Evolutionary conservation across 1,140 invertebrate species (phyloP).

Genomic region (Drosophila tropicalis): DNA sequence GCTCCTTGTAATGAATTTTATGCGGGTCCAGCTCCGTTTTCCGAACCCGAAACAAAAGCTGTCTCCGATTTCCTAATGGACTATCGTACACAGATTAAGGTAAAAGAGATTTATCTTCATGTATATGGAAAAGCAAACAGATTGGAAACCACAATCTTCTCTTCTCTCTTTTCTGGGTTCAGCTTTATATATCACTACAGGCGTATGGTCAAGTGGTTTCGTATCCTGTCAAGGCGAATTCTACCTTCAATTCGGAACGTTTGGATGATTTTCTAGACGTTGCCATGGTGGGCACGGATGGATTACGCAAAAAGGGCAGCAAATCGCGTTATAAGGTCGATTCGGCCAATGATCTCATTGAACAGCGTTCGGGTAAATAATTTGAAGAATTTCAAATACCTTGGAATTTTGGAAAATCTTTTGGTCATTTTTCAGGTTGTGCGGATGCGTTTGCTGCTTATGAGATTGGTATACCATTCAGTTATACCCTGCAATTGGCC

Average conservation of each 20-base stretch:
- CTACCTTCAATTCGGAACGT: slow-evolving; percentile 68
- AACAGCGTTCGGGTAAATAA: slow-evolving; percentile 70
- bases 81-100: slow-evolving; percentile 86
- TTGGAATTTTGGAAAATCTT: not conserved
- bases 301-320: slow-evolving; percentile 72
- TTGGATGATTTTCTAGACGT: slow-evolving; percentile 79
- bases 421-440: slow-evolving; percentile 84
- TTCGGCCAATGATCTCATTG: slow-evolving; percentile 75
- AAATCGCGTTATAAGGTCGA: slow-evolving; percentile 79
- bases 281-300: slow-evolving; percentile 80
- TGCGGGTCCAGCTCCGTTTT: slow-evolving; percentile 90
- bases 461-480: slow-evolving; percentile 87
- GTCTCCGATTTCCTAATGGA: slow-evolving; percentile 87
- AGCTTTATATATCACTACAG: slow-evolving; percentile 90
- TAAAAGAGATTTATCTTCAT: slow-evolving; percentile 67
- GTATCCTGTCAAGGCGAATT: slow-evolving; percentile 84
- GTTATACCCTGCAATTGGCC: slow-evolving; percentile 91
- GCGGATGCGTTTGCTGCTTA: slow-evolving; percentile 90
- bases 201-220: slow-evolving; percentile 91
- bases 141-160: not conserved
- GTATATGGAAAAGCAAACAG: not conserved
- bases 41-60: slow-evolving; percentile 92
- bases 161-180: slow-evolving; percentile 46
- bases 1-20: slow-evolving; percentile 92
- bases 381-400: not conserved